These are phyloP conservation scores for Ochropleura leucogaster DNA, from an alignment of 2,888 invertebrate species.

Conservation along the genomic window DNA sequence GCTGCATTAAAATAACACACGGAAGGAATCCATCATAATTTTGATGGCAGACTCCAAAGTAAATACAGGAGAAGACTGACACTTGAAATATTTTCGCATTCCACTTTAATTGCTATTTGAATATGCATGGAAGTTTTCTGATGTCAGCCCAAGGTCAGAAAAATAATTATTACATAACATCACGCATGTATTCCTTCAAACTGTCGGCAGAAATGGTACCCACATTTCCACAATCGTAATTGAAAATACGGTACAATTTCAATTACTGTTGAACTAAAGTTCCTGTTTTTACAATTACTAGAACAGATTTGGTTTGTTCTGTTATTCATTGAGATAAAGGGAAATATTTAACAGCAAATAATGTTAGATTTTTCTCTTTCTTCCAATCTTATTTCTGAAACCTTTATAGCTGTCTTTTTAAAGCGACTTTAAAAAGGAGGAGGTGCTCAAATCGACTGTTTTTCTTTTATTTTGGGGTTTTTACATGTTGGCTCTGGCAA, in stretches of 20 bases:
- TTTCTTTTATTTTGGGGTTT: too few species aligned
- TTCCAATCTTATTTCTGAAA: not conserved
- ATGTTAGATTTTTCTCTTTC: too few species aligned
- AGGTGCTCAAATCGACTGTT: too few species aligned
- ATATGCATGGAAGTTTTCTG: slow-evolving; percentile 22
- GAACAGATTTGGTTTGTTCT: not conserved
- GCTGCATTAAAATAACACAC: slow-evolving; percentile 35
- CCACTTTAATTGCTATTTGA: slow-evolving; percentile 23
- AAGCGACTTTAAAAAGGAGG: too few species aligned
- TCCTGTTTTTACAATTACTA: not conserved
- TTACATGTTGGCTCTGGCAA: too few species aligned
- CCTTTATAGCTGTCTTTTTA: not conserved
- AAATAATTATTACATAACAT: slow-evolving; percentile 6
- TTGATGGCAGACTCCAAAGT: slow-evolving; percentile 42
- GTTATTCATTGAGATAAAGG: too few species aligned
- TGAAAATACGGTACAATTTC: not conserved
- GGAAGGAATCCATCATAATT: slow-evolving; percentile 45
- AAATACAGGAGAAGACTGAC: slow-evolving; percentile 46
- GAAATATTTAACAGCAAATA: too few species aligned
- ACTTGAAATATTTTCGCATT: slow-evolving; percentile 33
- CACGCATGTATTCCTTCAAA: not conserved
- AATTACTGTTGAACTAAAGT: too few species aligned
- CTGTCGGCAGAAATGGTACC: not conserved
- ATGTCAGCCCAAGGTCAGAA: slow-evolving; percentile 9
- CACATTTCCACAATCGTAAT: not conserved